Evolutionary conservation across 2,113 vertebrate genomes (phyloP).

Genomic region (Pithys albifrons): DNA sequence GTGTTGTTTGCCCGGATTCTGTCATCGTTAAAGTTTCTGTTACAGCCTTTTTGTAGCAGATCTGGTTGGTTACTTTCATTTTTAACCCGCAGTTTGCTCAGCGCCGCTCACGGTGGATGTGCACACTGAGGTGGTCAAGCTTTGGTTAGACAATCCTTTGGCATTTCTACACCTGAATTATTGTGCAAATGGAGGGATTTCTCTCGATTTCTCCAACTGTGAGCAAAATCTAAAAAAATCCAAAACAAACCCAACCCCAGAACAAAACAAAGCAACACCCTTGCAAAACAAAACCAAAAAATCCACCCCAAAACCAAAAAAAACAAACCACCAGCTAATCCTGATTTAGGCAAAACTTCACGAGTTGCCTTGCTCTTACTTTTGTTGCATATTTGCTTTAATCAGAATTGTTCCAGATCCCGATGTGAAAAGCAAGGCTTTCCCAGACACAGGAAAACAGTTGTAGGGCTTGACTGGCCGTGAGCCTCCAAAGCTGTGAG

Average conservation of each 20-base stretch:
- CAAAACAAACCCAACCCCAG: accelerated
- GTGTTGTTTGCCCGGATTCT: accelerated
- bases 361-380: not conserved
- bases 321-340: not conserved
- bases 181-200: not conserved
- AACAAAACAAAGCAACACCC: too few species aligned
- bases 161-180: not conserved
- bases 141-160: not conserved
- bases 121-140: not conserved
- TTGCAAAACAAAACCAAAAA: not conserved
- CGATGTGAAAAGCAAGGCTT: accelerated
- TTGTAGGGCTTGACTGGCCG: not conserved
- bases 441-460: not conserved
- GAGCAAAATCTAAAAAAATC: not conserved
- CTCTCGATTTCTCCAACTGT: not conserved
- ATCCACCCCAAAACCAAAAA: not conserved
- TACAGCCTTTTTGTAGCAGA: not conserved
- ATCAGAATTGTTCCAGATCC: not conserved
- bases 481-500: not conserved
- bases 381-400: not conserved
- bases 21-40: not conserved
- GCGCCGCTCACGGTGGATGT: accelerated
- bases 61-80: not conserved
- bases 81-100: not conserved
- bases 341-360: not conserved